Percentiles rank a stretch among this genome's conserved stretches.
Conservation (phyloP, 2,113 vertebrate species). For the Orientallactaga bullata region DNA sequence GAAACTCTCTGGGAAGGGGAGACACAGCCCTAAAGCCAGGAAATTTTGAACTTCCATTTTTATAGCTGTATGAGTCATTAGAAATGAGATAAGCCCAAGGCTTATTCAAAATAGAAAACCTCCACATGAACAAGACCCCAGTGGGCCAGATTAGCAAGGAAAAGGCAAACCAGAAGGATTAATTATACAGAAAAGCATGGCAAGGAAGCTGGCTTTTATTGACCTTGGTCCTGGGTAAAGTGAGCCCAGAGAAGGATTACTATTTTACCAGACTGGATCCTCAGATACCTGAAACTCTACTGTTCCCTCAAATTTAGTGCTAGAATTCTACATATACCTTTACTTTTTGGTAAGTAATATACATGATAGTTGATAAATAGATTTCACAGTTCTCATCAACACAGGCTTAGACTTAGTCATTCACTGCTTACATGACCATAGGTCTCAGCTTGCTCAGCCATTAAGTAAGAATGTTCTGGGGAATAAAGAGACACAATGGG, state of each 20-base stretch:
- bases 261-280: background rate
- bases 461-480: background rate
- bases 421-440: background rate
- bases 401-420: background rate
- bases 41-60: background rate
- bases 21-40: background rate
- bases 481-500: conserved; percentile 10
- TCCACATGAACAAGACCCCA: background rate
- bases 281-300: background rate
- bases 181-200: background rate
- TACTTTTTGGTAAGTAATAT: conserved; percentile 7
- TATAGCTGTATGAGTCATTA: background rate
- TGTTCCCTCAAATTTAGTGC: conserved; percentile 6
- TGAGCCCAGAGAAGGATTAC: background rate
- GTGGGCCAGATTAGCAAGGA: background rate
- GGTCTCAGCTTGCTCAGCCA: conserved; percentile 43
- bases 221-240: background rate
- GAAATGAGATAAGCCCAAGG: background rate
- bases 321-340: background rate
- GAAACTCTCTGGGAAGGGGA: background rate
- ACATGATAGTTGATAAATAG: conserved; percentile 18
- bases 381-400: conserved; percentile 54
- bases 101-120: background rate
- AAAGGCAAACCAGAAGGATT: background rate
- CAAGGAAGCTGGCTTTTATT: background rate